Base-by-base conservation (phyloP, 2,888 invertebrate species). In the Atethmia centrago region DNA sequence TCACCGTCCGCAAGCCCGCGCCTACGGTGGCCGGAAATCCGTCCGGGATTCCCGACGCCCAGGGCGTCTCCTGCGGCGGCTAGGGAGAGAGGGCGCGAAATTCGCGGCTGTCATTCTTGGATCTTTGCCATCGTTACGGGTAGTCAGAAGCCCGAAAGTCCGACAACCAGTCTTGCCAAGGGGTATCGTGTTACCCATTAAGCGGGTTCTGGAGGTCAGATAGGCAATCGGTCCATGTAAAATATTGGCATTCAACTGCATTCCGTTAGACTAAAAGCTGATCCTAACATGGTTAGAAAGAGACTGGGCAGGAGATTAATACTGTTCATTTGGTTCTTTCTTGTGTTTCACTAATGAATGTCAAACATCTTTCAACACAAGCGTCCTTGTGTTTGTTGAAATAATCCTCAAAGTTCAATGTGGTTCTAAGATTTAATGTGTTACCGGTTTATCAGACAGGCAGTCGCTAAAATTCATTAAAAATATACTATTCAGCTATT, bases 381-480 rank as follows among this genome's bases (percentile, higher is more conserved):
- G 10, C 9, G 64, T 59, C 80, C 80, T 78, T 64, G 59, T 49
- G 73, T 55, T 68, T 64, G 58, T 51, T 56, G 9, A 14, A 36
- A 63, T 80, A 80, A 68, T 80, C 78, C 78, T 79, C 28, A 68
- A 72, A 59, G 42, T 55, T 59, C 53, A 45, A 19, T 19, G 3
- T 21, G 42, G 1, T 73, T 79, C 68, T 74, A 19, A 49, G 80
- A 79, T 61, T 51, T 25, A 10, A 10, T n/a, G 10, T 51, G 3
- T n/a, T n/a, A n/a, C n/a, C n/a, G n/a, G 51, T 51, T 51, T 51
- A 5, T 51, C 12, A n/a, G n/a, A n/a, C 12, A 51, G 12, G 51
- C n/a, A 5, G n/a, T 12, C 4, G 49, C n/a, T 51, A 51, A 53
- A 25, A 12, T 25, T 53, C 14, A 14, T n/a, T 51, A 51, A 51